Conservation (phyloP, 2,888 invertebrate genomes). For the Mayetiola destructor region DNA sequence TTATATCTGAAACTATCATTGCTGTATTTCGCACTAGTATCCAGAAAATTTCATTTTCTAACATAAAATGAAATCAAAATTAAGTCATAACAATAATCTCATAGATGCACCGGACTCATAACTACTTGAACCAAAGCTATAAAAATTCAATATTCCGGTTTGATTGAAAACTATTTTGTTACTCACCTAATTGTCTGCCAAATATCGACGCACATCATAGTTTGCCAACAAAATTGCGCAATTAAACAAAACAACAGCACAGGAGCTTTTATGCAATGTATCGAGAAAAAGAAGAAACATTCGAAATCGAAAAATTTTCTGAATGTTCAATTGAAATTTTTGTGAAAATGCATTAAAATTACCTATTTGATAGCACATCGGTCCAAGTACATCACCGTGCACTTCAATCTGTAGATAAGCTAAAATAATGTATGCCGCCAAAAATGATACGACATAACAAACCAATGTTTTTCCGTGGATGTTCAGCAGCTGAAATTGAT, state of each 20-base stretch:
- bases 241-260: conserved; percentile 54
- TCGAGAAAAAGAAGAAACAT: conserved; percentile 49
- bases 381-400: not conserved
- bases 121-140: too few relatives aligned
- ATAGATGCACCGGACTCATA: too few relatives aligned
- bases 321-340: not conserved
- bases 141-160: too few relatives aligned
- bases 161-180: too few relatives aligned
- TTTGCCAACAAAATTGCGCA: conserved; percentile 60
- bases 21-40: too few relatives aligned
- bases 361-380: not conserved
- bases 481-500: conserved; percentile 39
- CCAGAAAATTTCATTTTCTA: too few relatives aligned
- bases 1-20: too few relatives aligned
- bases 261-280: too few relatives aligned
- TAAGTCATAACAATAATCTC: too few relatives aligned
- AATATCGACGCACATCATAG: conserved; percentile 68
- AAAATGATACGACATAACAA: conserved; percentile 50
- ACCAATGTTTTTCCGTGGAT: conserved; percentile 60
- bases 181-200: conserved; percentile 70
- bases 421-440: conserved; percentile 49
- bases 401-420: conserved; percentile 39
- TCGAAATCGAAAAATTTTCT: not conserved
- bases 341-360: not conserved
- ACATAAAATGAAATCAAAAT: too few relatives aligned